Percentiles rank a stretch among this genome's conserved stretches.
phyloP scores from a whole-genome alignment of 2,113 vertebrate genomes.

The Pteruthius melanotis region DNA sequence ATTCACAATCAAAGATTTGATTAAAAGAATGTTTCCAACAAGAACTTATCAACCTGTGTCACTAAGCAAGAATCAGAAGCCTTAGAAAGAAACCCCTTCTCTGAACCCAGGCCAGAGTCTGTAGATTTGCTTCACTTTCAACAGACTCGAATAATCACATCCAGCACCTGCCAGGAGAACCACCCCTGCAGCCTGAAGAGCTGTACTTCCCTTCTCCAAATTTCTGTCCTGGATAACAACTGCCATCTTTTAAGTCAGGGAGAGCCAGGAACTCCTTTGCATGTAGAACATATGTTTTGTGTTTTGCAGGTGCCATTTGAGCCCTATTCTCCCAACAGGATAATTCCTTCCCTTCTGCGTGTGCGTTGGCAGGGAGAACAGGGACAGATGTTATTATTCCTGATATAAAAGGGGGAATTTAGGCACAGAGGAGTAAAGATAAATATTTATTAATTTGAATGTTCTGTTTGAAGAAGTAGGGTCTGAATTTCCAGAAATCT shows the following conservation, averaged over 20 bases:
- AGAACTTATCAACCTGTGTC: not conserved
- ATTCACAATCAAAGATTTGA: not conserved
- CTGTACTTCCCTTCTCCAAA: not conserved
- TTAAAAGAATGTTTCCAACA: not conserved
- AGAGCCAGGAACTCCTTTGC: not conserved
- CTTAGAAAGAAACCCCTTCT: not conserved
- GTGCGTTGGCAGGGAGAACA: not conserved
- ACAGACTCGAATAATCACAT: not conserved
- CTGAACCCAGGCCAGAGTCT: not conserved
- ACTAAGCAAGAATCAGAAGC: not conserved
- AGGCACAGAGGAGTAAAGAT: not conserved
- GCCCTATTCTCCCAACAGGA: not conserved
- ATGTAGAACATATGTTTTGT: not conserved
- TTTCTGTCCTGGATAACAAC: not conserved
- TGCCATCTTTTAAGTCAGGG: not conserved
- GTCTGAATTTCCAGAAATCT: not conserved
- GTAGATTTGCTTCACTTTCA: not conserved
- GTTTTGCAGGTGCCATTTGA: not conserved
- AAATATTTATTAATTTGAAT: slow-evolving; percentile 29
- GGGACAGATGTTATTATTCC: not conserved
- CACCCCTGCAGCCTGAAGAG: not conserved
- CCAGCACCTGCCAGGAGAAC: not conserved
- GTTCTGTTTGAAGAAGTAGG: not conserved
- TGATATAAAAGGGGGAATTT: not conserved
- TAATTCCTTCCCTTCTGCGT: not conserved